These are phyloP conservation scores for Drosophila helvetica DNA, from an alignment of 2,888 invertebrate species.

Conservation along the genomic window DNA sequence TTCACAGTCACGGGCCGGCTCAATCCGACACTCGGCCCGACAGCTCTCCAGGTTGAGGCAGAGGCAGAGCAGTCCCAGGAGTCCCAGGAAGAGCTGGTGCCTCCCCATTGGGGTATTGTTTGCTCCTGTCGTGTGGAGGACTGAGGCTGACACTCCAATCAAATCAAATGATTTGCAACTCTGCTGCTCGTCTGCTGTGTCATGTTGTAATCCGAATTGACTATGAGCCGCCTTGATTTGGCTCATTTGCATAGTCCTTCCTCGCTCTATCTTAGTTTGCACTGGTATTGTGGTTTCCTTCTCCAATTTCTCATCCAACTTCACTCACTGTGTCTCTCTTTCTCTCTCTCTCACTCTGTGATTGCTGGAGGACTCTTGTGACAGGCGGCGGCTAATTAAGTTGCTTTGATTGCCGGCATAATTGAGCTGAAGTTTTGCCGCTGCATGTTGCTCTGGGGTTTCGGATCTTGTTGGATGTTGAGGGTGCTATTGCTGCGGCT, in stretches of 20 bases:
- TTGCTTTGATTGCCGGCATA: slow-evolving; percentile 38
- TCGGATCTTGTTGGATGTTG: not conserved
- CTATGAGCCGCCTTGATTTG: not conserved
- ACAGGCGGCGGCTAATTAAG: slow-evolving; percentile 42
- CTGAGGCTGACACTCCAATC: slow-evolving; percentile 4
- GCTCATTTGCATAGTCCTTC: slow-evolving; percentile 45
- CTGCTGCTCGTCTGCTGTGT: not conserved
- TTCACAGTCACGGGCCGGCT: slow-evolving; percentile 79
- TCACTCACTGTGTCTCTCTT: not conserved
- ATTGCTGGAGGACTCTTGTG: slow-evolving; percentile 14
- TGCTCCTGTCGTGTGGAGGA: not conserved
- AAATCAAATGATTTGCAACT: slow-evolving; percentile 28
- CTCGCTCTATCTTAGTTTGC: slow-evolving; percentile 3
- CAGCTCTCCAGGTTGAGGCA: slow-evolving; percentile 33
- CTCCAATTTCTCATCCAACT: not conserved
- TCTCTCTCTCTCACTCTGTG: not conserved
- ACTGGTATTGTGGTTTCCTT: slow-evolving; percentile 1
- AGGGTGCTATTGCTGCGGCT: not conserved
- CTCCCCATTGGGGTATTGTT: slow-evolving; percentile 26
- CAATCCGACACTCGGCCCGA: slow-evolving; percentile 70
- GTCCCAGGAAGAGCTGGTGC: slow-evolving; percentile 9
- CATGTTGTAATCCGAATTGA: slow-evolving; percentile 24
- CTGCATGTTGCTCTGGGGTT: slow-evolving; percentile 28
- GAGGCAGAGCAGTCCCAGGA: slow-evolving; percentile 36
- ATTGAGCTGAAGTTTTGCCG: slow-evolving; percentile 17